Base-by-base conservation (phyloP, 2,113 vertebrate species). In the Acrocephalus arundinaceus region DNA sequence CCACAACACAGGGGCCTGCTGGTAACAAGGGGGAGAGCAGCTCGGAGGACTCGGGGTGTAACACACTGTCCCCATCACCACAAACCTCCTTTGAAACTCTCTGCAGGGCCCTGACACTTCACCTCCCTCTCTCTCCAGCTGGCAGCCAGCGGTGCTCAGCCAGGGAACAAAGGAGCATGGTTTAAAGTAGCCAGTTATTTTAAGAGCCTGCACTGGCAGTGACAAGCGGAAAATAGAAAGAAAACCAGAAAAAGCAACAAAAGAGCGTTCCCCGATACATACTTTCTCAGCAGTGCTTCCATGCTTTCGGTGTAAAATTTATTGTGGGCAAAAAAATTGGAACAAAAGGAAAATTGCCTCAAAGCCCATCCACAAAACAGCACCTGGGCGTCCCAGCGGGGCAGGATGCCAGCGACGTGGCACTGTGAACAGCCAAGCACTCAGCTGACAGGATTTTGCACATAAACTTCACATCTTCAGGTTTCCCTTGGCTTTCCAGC, bases 101-200 rank as follows among this genome's bases (percentile, higher is more conserved):
- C 46, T 0, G 0, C 81, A 30, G 80, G 81, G 67, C 62, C 54
- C 87, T 87, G 85, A 94, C 93, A 73, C 87, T 91, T 93, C 94
- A 78, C 89, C 84, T 81, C 70, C 22, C 66, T 90, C 70, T 55
- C 65, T 74, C 68, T 72, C 66, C 85, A 80, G 80, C 68, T 87
- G 91, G 91, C 87, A 78, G 33, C 65, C 94, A 62, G 80, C 3
- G 11, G 89, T 57, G 74, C 70, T 85, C 49, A 49, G 81, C 49
- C 13, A 2, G 61, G 54, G 72, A 97, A 95, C 93, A 94, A 96
- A 95, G 61, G 61, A 79, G 61, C 15, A 10, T 0, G 30, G 73
- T 84, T 93, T 95, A 85, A 96, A 94, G 86, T 88, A 84, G 88
- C 76, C 70, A 21, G 96, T 92, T 96, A 95, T 97, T 96, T 96